Conservation (phyloP, 2,797 vertebrate genomes). For the Enteromius thamalakanensis region DNA sequence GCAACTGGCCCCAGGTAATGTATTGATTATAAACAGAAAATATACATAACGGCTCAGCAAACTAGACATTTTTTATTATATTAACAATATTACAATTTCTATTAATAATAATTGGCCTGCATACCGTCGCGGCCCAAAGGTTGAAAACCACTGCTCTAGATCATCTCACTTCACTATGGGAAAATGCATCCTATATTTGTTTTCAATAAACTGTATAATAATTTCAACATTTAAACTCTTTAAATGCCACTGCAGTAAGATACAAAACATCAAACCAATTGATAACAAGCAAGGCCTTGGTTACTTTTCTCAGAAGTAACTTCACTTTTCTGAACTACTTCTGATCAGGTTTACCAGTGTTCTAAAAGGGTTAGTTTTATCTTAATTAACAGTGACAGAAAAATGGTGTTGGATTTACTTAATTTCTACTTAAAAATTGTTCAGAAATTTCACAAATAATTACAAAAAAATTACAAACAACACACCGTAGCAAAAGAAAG, state of each 20-base stretch:
- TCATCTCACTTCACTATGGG: background rate
- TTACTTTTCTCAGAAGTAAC: background rate
- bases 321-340: background rate
- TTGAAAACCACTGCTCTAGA: background rate
- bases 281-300: background rate
- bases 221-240: background rate
- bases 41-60: no score
- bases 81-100: no score
- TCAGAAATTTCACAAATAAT: background rate
- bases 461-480: background rate
- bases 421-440: background rate
- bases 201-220: slow-evolving; percentile 20
- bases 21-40: no score
- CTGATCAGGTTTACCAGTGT: background rate
- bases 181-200: background rate
- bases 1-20: no score
- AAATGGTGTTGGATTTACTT: background rate
- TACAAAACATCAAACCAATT: slow-evolving; percentile 1
- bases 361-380: background rate
- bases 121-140: no score
- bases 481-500: background rate
- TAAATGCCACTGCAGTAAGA: background rate
- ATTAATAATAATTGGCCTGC: no score
- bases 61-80: no score
- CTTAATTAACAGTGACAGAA: background rate